Evolutionary conservation across 2,113 vertebrate genomes (phyloP).

Genomic region (Meles meles): DNA sequence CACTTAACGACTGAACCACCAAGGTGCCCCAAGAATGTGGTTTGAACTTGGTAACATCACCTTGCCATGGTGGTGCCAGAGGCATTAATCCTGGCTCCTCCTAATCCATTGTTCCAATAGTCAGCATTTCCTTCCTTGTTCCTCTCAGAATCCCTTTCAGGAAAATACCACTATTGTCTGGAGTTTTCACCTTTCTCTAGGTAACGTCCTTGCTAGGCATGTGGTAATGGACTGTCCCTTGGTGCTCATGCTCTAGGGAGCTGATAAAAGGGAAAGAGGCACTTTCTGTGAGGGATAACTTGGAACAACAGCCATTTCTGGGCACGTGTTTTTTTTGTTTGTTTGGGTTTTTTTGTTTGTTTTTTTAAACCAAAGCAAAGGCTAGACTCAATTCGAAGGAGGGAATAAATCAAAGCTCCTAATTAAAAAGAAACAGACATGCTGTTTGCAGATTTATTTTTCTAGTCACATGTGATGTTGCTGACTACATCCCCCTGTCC

Average conservation of each 20-base stretch:
- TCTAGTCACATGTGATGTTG: background rate
- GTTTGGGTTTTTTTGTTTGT: too few relatives aligned
- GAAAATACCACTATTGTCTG: background rate
- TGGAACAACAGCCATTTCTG: background rate
- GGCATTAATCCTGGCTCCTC: background rate
- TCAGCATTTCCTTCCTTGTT: background rate
- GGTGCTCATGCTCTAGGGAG: constrained; percentile 91
- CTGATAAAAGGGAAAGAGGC: constrained; percentile 74
- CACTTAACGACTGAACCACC: too few relatives aligned
- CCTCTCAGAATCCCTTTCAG: background rate
- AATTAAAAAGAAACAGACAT: background rate
- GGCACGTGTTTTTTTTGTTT: background rate
- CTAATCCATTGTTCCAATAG: background rate
- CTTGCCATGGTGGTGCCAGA: background rate
- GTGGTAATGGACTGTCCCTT: constrained; percentile 95
- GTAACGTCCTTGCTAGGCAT: constrained; percentile 91
- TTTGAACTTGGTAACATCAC: background rate
- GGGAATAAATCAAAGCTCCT: background rate
- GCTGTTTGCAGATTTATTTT: background rate
- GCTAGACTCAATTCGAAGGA: background rate
- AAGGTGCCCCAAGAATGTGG: background rate
- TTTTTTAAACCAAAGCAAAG: background rate
- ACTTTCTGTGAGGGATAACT: background rate
- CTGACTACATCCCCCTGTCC: background rate
- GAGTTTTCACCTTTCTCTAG: constrained; percentile 81